Percentiles rank a stretch among this genome's conserved stretches.
Evolutionary conservation across 2,888 invertebrate genomes (phyloP).

Genomic region (Rhagonycha lutea): DNA sequence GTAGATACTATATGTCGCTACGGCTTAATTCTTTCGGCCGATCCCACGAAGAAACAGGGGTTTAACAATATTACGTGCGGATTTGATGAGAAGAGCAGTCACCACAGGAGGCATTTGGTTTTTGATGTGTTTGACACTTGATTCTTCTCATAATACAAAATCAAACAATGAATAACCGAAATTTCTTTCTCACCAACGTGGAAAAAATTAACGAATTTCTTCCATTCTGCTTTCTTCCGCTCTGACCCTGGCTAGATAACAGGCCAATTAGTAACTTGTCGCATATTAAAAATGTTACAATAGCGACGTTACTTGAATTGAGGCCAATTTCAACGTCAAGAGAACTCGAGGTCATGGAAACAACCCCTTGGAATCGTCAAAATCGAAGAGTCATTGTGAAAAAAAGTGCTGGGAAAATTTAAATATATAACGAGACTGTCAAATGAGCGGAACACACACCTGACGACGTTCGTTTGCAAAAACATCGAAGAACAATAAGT

Average conservation of each 20-base stretch:
- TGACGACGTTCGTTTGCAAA: not conserved
- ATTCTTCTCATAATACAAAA: not conserved
- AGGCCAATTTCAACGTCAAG: not conserved
- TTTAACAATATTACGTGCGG: not conserved
- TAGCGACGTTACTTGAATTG: not conserved
- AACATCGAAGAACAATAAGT: not conserved
- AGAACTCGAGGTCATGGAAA: not conserved
- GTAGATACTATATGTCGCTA: too few species aligned
- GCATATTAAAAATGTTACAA: not conserved
- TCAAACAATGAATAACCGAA: too few species aligned
- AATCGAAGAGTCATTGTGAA: not conserved
- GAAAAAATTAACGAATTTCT: too few species aligned
- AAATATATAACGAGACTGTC: not conserved
- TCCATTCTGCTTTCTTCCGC: not conserved
- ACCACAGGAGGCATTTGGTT: not conserved
- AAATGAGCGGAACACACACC: not conserved
- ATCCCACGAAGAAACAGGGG: too few species aligned
- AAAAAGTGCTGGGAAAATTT: not conserved
- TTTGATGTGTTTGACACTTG: too few species aligned
- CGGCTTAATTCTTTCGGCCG: too few species aligned
- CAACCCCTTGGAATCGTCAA: not conserved
- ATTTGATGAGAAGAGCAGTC: not conserved
- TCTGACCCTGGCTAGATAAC: not conserved
- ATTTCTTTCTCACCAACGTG: too few species aligned
- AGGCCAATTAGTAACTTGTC: not conserved